These are phyloP conservation scores for Caranx ignobilis DNA, from an alignment of 2,113 vertebrate species.

Conservation along the genomic window DNA sequence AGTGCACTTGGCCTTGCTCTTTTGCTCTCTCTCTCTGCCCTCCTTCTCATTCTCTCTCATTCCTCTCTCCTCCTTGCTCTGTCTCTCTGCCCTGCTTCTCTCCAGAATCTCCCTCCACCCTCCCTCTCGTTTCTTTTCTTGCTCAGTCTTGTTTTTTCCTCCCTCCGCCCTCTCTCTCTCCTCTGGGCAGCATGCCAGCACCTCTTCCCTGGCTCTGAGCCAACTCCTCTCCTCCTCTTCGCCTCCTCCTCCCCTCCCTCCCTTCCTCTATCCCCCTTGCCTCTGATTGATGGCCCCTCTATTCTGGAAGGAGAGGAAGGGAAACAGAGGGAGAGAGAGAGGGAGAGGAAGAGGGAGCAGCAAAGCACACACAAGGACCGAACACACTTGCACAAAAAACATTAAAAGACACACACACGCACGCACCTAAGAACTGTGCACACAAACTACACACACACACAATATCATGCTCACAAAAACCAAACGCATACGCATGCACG, in stretches of 20 bases:
- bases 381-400: slow-evolving; percentile 42
- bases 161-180: slow-evolving; percentile 38
- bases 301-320: slow-evolving; percentile 80
- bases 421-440: slow-evolving; percentile 18
- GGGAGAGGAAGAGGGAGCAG: slow-evolving; percentile 46
- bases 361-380: slow-evolving; percentile 44
- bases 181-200: slow-evolving; percentile 80
- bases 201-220: slow-evolving; percentile 75
- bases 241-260: slow-evolving; percentile 45
- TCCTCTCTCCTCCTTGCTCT: slow-evolving; percentile 50
- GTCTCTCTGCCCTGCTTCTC: slow-evolving; percentile 64
- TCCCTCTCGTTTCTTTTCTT: slow-evolving; percentile 61
- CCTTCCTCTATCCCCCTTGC: slow-evolving; percentile 69
- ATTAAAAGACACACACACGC: slow-evolving; percentile 25
- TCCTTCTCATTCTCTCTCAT: slow-evolving; percentile 43
- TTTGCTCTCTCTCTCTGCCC: slow-evolving; percentile 52
- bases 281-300: slow-evolving; percentile 85
- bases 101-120: slow-evolving; percentile 54
- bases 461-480: slow-evolving; percentile 24
- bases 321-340: slow-evolving; percentile 61
- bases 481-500: slow-evolving; percentile 26
- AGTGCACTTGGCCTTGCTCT: slow-evolving; percentile 69
- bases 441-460: slow-evolving; percentile 15
- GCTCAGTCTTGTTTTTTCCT: slow-evolving; percentile 58
- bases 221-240: slow-evolving; percentile 62